A percentile compares a stretch with the other conserved stretches of the same genome.
phyloP scores from a whole-genome alignment of 2,797 vertebrate species.

The Buphagus erythrorhynchus region DNA sequence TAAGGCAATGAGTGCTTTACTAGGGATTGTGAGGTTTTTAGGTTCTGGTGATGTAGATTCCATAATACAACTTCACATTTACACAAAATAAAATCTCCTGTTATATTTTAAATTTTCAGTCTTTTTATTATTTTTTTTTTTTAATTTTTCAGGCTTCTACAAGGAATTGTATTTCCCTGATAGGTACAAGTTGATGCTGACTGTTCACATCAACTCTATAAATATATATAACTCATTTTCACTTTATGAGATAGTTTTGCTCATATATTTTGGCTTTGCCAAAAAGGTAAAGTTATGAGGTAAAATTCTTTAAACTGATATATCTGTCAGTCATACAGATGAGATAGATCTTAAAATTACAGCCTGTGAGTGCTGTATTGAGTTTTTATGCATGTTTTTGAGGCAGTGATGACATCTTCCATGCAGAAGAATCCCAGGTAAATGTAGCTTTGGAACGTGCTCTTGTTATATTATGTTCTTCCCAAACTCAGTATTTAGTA shows the following conservation, averaged over 20 bases:
- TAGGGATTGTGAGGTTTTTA: background rate
- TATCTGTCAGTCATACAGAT: background rate
- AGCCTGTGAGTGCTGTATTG: background rate
- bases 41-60: background rate
- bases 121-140: background rate
- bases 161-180: background rate
- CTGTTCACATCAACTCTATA: background rate
- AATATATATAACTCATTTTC: background rate
- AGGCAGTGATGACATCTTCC: background rate
- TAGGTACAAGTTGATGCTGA: background rate
- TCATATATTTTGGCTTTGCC: background rate
- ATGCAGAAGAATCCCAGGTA: background rate
- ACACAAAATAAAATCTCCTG: background rate
- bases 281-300: background rate
- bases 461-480: background rate
- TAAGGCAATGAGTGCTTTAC: background rate
- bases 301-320: background rate
- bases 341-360: background rate
- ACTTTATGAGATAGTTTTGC: background rate
- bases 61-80: background rate
- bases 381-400: background rate
- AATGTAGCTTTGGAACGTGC: background rate
- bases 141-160: background rate
- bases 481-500: background rate
- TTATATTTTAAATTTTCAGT: background rate